These are phyloP conservation scores for Meteorus sp. DNA, from an alignment of 1,140 invertebrate species.

Conservation along the genomic window DNA sequence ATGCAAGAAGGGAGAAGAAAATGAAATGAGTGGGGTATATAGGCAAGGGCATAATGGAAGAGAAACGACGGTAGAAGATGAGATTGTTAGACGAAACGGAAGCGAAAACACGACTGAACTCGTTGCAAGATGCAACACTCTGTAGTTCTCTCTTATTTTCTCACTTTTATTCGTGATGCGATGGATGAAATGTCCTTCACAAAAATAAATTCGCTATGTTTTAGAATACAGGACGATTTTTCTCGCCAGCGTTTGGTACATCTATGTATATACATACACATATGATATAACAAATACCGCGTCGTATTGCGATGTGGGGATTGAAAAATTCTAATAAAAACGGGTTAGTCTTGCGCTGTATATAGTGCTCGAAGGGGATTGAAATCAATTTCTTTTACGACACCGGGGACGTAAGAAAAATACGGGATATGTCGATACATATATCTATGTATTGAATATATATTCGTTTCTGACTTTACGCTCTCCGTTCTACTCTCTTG, in stretches of 20 bases:
- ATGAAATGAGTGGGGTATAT: not conserved
- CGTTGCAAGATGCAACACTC: no score
- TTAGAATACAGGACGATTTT: conserved; percentile 18
- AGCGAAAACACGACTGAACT: no score
- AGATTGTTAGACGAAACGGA: conserved; percentile 12
- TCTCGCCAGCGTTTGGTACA: not conserved
- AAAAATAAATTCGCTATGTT: conserved; percentile 8
- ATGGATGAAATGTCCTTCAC: not conserved
- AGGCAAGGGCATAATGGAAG: not conserved
- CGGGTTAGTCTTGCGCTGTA: conserved; percentile 21
- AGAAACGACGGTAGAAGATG: not conserved
- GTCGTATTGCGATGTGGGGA: conserved; percentile 24
- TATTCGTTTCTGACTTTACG: conserved; percentile 9
- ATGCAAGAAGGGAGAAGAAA: conserved; percentile 8
- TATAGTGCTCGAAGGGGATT: conserved; percentile 1
- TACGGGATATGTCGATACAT: conserved; percentile 4
- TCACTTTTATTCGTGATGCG: conserved; percentile 4
- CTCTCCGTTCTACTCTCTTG: no score
- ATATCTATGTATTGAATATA: not conserved
- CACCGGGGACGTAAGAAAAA: conserved; percentile 21
- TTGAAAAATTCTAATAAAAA: conserved; percentile 31
- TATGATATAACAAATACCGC: conserved; percentile 17
- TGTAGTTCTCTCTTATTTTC: not conserved
- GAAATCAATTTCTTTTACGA: conserved; percentile 29
- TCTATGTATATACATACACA: not conserved